Evolutionary conservation across 53 echinoderm and acorn worm species (phyloP), one percentile per base, ranked within the genome.

Genomic region (Echinarachnius parma): DNA sequence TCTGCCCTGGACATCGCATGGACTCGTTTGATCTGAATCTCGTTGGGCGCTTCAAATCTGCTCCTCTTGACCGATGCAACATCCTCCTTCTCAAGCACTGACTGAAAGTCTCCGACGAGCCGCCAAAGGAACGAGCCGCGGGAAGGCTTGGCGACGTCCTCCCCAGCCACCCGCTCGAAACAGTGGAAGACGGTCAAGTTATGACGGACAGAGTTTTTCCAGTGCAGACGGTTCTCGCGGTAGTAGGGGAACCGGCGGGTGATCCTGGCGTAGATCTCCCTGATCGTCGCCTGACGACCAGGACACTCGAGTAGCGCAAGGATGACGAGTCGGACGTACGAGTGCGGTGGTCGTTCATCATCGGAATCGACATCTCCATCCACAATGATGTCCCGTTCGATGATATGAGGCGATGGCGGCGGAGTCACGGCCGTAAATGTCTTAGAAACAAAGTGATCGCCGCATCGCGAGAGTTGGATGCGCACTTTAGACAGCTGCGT

Each of bases 151-250:
- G 28, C 46, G 31, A 19, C 31, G 2, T 36, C 21, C 23, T 21
- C 55, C 2, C 29, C 46, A 3, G 35, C 44, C 3, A 75, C 16
- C 21, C 77, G 61, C 53, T 83, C 26, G 49, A 88, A 88, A 60
- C 78, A 85, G 33, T 71, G 78, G 46, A 82, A 78, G 42, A 86
- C 86, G 14, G 90, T 46, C 61, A 90, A 59, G 64, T 90, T 90
- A 61, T 90, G 90, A 8, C 90, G 81, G 26, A 90, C 90, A 4
- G 90, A 90, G 50, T 90, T 90, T 76, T 82, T 90, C 90, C 90
- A 90, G 54, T 90, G 90, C 45, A 83, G 74, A 33, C 83, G 79
- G 20, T 88, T 88, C 59, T 88, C 83, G 34, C 68, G 65, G 76
- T 83, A 88, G 76, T 63, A 88, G 4, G 83, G 79, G 49, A 83